phyloP scores from a whole-genome alignment of 2,888 invertebrate genomes.

The Syrista parreyssii region DNA sequence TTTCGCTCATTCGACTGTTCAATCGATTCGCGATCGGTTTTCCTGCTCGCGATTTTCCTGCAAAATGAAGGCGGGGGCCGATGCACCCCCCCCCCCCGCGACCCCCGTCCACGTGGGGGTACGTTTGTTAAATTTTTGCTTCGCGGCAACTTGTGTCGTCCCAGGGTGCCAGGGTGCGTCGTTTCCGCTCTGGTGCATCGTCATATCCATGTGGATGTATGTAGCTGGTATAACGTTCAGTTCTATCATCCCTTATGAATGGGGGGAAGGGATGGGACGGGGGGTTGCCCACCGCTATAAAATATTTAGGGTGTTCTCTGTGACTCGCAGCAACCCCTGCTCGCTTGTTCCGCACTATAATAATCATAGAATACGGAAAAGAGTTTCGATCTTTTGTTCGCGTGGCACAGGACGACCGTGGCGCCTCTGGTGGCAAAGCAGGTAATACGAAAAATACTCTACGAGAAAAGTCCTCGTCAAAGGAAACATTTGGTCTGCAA shows the following conservation, averaged over 20 bases:
- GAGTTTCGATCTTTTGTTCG: slow-evolving; percentile 15
- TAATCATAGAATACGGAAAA: slow-evolving; percentile 19
- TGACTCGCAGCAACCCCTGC: not conserved
- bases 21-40: not conserved
- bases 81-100: too few species aligned
- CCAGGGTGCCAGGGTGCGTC: not conserved
- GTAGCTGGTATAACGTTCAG: not conserved
- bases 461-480: not conserved
- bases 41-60: not conserved
- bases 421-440: not conserved
- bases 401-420: not conserved
- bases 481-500: not conserved
- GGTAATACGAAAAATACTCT: not conserved
- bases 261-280: not conserved
- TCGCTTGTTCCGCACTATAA: slow-evolving; percentile 14
- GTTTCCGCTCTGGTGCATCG: not conserved
- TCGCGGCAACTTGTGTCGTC: not conserved
- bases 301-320: slow-evolving; percentile 13
- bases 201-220: not conserved
- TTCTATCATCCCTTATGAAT: not conserved
- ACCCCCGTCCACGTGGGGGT: not conserved
- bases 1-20: not conserved
- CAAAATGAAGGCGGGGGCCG: too few species aligned
- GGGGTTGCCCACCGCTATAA: not conserved
- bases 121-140: not conserved